Conservation (phyloP, 2,113 vertebrate genomes). For the Fregata magnificens region DNA sequence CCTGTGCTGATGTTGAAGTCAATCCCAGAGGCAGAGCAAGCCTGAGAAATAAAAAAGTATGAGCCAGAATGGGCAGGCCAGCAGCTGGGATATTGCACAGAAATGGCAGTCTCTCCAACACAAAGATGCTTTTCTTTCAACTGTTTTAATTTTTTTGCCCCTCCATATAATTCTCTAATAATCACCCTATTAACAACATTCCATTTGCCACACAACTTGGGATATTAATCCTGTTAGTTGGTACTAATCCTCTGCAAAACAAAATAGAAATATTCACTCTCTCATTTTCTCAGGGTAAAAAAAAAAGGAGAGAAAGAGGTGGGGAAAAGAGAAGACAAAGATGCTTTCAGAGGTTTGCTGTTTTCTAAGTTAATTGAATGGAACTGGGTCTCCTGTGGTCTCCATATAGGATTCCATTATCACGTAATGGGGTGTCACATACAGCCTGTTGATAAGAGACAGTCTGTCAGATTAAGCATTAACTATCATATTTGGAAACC, state of each 20-base stretch:
- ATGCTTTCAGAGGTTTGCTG: slow-evolving; percentile 35
- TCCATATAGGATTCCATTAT: slow-evolving; percentile 50
- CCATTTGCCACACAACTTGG: slow-evolving; percentile 54
- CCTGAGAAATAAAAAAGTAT: slow-evolving; percentile 10
- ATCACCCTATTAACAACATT: slow-evolving; percentile 61
- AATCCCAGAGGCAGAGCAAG: slow-evolving; percentile 7
- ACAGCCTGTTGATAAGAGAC: slow-evolving; percentile 42
- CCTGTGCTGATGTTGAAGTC: neutral
- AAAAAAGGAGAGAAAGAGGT: neutral
- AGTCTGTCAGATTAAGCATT: slow-evolving; percentile 55
- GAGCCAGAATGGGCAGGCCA: neutral
- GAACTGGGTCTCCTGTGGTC: slow-evolving; percentile 44
- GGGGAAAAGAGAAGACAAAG: slow-evolving; percentile 2
- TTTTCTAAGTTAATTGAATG: slow-evolving; percentile 48
- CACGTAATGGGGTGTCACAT: slow-evolving; percentile 39
- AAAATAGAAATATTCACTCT: slow-evolving; percentile 56
- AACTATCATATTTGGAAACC: slow-evolving; percentile 43
- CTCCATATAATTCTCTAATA: slow-evolving; percentile 58
- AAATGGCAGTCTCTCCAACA: neutral
- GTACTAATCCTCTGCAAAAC: slow-evolving; percentile 48
- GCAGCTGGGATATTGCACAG: neutral
- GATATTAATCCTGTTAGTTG: slow-evolving; percentile 69
- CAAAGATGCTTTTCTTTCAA: neutral
- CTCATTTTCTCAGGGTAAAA: slow-evolving; percentile 45
- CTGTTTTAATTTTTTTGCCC: neutral